phyloP scores from a whole-genome alignment of 2,797 vertebrate species.

The Simalia tracyae region DNA sequence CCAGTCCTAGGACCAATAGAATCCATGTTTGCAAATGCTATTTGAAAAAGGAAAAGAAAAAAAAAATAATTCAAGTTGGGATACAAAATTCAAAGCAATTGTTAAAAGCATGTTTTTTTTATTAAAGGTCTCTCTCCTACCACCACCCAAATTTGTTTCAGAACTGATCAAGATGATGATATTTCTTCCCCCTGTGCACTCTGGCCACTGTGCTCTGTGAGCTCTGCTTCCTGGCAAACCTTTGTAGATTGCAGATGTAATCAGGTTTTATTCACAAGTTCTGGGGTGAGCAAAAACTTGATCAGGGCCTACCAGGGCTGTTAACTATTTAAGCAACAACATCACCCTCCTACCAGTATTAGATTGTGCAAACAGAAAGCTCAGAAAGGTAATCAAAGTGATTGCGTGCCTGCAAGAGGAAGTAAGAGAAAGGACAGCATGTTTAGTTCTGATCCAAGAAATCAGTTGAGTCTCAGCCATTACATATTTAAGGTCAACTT shows the following conservation, averaged over 20 bases:
- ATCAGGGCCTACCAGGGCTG: neutral
- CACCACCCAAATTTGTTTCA: neutral
- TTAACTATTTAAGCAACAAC: neutral
- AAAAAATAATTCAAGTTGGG: neutral
- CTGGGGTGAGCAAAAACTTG: neutral
- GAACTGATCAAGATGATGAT: neutral
- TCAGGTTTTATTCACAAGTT: neutral
- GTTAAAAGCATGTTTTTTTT: neutral
- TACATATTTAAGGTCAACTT: neutral
- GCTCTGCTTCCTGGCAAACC: neutral
- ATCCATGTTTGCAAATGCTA: constrained; percentile 4
- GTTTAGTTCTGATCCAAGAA: neutral
- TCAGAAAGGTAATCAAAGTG: neutral
- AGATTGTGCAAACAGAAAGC: neutral
- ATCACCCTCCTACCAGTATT: neutral
- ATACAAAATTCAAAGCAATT: neutral
- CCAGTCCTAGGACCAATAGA: neutral
- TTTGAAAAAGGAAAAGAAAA: neutral
- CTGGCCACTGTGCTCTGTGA: neutral
- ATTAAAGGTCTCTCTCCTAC: too few species aligned
- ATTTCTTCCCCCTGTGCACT: neutral
- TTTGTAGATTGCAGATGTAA: neutral
- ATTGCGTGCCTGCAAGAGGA: neutral
- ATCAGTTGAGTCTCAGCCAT: neutral
- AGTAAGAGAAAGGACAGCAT: neutral